Percentiles rank a stretch among this genome's conserved stretches.
phyloP scores from a whole-genome alignment of 2,888 invertebrate genomes.

The Miltochrista miniata region DNA sequence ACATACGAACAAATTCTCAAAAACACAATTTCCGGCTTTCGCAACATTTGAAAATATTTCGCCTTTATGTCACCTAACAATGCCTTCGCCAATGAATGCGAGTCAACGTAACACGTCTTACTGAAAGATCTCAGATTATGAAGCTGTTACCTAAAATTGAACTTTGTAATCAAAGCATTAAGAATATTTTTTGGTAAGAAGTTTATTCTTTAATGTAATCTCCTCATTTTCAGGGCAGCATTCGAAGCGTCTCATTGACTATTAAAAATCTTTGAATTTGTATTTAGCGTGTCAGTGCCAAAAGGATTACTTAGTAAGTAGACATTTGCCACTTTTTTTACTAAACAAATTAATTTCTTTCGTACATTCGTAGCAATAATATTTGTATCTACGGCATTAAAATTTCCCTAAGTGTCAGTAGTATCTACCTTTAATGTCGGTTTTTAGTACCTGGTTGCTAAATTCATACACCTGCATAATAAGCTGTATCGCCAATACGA shows the following conservation, averaged over 20 bases:
- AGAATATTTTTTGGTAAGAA: slow-evolving; percentile 13
- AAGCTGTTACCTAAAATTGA: slow-evolving; percentile 5
- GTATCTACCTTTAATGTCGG: too few relatives aligned
- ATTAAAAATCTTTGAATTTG: slow-evolving; percentile 43
- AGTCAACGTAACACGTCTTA: slow-evolving; percentile 25
- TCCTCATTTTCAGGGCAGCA: slow-evolving; percentile 32
- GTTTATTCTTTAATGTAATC: slow-evolving; percentile 26
- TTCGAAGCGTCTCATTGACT: slow-evolving; percentile 37
- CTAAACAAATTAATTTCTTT: too few relatives aligned
- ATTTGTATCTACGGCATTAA: too few relatives aligned
- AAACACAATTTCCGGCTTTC: slow-evolving; percentile 13
- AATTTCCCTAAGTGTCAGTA: too few relatives aligned
- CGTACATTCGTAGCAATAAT: too few relatives aligned
- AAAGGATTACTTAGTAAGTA: too few relatives aligned
- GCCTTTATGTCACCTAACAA: slow-evolving; percentile 34
- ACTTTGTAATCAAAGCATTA: slow-evolving; percentile 5
- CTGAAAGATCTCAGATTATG: slow-evolving; percentile 30
- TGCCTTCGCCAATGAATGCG: slow-evolving; percentile 36
- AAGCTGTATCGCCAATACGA: too few relatives aligned
- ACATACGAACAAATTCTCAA: not conserved
- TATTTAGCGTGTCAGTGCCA: slow-evolving; percentile 31
- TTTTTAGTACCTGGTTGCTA: too few relatives aligned
- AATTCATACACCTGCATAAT: too few relatives aligned
- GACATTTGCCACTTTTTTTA: too few relatives aligned
- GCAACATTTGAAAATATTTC: slow-evolving; percentile 21